Conservation (phyloP, 1,140 invertebrate species). For the Cotesia typhae region DNA sequence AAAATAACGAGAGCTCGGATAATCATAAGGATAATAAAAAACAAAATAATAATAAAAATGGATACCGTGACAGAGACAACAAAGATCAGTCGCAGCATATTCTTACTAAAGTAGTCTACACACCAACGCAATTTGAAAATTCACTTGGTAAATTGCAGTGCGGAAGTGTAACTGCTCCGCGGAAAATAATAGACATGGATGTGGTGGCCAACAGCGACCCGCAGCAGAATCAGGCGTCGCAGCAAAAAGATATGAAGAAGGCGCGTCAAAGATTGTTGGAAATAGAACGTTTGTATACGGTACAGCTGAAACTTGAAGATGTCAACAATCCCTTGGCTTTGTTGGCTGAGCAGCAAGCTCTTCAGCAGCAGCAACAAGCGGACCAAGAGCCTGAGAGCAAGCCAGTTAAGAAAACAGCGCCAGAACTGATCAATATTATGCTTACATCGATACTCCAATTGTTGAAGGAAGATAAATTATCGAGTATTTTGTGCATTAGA, state of each 20-base stretch:
- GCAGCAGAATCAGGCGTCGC: conserved; percentile 58
- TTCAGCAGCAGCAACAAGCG: conserved; percentile 55
- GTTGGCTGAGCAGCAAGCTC: conserved; percentile 68
- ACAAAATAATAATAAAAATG: conserved; percentile 58
- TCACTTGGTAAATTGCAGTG: conserved; percentile 88
- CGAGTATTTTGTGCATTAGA: conserved; percentile 74
- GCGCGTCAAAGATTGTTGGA: conserved; percentile 82
- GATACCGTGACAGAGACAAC: conserved; percentile 58
- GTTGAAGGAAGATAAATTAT: conserved; percentile 73
- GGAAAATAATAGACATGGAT: conserved; percentile 92
- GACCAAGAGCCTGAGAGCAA: conserved; percentile 62
- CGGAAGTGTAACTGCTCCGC: conserved; percentile 88
- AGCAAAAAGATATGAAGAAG: conserved; percentile 69
- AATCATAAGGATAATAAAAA: conserved; percentile 61
- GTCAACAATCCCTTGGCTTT: conserved; percentile 76
- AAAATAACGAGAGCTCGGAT: conserved; percentile 63
- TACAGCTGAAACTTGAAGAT: conserved; percentile 78
- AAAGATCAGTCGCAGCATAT: conserved; percentile 63
- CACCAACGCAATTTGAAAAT: conserved; percentile 89
- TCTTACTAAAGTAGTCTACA: conserved; percentile 71
- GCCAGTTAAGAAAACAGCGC: conserved; percentile 70
- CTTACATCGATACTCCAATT: conserved; percentile 55
- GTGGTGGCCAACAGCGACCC: conserved; percentile 72
- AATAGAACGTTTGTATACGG: conserved; percentile 79
- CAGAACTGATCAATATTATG: conserved; percentile 64